Conservation (phyloP, 2,113 vertebrate genomes). For the Notechis scutatus region DNA sequence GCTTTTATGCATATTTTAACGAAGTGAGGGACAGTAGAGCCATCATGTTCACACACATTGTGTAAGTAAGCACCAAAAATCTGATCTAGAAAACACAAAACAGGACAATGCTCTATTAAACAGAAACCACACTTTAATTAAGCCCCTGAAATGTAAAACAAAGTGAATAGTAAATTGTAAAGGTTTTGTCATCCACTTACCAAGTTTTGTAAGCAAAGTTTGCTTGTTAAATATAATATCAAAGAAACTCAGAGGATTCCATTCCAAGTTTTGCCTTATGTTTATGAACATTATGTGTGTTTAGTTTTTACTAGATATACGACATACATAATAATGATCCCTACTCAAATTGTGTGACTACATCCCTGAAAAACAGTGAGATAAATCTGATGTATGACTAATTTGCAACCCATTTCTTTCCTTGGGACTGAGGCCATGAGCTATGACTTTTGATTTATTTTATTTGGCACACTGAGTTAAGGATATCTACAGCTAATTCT, state of each 20-base stretch:
- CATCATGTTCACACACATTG: slow-evolving; percentile 83
- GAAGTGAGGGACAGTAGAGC: slow-evolving; percentile 83
- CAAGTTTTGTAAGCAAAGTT: background rate
- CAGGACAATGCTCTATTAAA: slow-evolving; percentile 1
- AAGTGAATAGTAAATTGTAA: background rate
- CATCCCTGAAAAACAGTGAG: background rate
- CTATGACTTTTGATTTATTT: background rate
- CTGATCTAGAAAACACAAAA: slow-evolving; percentile 77
- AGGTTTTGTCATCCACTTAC: background rate
- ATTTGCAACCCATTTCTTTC: background rate
- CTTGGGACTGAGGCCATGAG: background rate
- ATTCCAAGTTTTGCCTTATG: background rate
- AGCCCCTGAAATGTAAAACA: background rate
- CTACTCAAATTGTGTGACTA: background rate
- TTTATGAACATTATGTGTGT: background rate
- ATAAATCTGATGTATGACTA: background rate
- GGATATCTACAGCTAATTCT: background rate
- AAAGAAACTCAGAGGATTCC: background rate
- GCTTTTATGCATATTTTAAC: slow-evolving; percentile 83
- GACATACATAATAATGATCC: background rate
- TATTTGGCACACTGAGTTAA: background rate
- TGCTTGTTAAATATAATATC: background rate
- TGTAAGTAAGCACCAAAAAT: slow-evolving; percentile 88
- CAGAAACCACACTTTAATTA: slow-evolving; percentile 1
- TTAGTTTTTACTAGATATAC: background rate